A percentile compares a stretch with the other conserved stretches of the same genome.
phyloP scores from a whole-genome alignment of 2,888 invertebrate species.

The Tipula lateralis region DNA sequence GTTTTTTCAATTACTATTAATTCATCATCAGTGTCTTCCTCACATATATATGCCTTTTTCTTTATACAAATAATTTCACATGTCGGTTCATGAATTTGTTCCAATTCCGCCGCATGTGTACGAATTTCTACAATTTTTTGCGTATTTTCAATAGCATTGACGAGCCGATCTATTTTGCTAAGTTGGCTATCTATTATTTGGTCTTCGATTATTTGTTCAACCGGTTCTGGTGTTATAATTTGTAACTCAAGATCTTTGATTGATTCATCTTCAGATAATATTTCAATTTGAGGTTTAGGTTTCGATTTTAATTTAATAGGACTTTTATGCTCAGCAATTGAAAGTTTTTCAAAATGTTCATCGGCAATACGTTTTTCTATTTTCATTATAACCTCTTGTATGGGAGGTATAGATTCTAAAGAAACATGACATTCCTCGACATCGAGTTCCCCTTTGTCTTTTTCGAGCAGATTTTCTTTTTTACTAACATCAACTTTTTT shows the following conservation, averaged over 20 bases:
- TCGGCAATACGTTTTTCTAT: constrained; percentile 43
- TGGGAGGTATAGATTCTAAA: constrained; percentile 39
- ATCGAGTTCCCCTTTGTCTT: not conserved
- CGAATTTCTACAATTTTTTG: constrained; percentile 27
- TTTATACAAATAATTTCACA: constrained; percentile 36
- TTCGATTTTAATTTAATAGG: constrained; percentile 31
- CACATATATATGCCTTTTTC: constrained; percentile 34
- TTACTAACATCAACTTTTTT: constrained; percentile 38
- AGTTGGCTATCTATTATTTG: not conserved
- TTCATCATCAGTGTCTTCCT: constrained; percentile 36
- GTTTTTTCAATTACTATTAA: constrained; percentile 30
- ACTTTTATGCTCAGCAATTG: constrained; percentile 28
- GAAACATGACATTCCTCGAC: not conserved
- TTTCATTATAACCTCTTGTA: constrained; percentile 43
- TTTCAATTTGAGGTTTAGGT: not conserved
- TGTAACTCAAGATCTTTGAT: constrained; percentile 36
- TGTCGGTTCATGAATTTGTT: constrained; percentile 35
- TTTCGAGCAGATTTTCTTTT: not conserved
- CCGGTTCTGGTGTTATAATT: constrained; percentile 29
- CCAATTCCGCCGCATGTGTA: constrained; percentile 28
- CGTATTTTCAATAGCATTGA: constrained; percentile 2
- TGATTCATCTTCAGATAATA: constrained; percentile 30
- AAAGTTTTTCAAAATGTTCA: constrained; percentile 33
- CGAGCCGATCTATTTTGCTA: not conserved
- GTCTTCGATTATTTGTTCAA: not conserved